Conservation (phyloP, 2,888 invertebrate species). For the Aromia moschata region DNA sequence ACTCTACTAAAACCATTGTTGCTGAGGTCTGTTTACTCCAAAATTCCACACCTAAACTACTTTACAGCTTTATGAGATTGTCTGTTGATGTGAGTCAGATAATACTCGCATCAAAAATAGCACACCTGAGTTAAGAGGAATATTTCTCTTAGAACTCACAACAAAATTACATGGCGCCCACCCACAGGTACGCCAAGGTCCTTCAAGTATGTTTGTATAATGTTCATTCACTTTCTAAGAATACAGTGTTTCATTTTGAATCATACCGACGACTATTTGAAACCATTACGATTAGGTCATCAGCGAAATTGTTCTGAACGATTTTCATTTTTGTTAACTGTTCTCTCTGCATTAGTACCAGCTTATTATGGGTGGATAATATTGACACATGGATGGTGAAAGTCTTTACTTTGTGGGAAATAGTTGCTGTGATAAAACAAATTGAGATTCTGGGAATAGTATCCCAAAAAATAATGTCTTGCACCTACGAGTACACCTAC, state of each 20-base stretch:
- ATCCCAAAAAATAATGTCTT: no score
- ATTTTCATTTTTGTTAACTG: not conserved
- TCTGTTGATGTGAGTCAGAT: no score
- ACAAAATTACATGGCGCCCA: not conserved
- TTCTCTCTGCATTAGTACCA: not conserved
- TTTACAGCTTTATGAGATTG: no score
- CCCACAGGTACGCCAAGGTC: not conserved
- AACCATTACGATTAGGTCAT: not conserved
- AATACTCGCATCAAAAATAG: no score
- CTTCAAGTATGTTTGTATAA: not conserved
- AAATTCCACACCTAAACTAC: no score
- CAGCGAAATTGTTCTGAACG: not conserved
- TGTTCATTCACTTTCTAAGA: conserved; percentile 1
- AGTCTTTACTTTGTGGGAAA: no score
- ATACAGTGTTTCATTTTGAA: not conserved
- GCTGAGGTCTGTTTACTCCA: no score
- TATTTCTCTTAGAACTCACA: not conserved
- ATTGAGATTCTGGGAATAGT: no score
- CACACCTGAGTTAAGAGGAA: not conserved
- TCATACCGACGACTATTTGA: not conserved
- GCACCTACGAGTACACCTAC: no score
- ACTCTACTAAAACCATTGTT: no score
- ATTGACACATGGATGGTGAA: not conserved
- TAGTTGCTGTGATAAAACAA: no score
- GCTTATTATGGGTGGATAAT: not conserved